A percentile compares a stretch with the other conserved stretches of the same genome.
phyloP scores from a whole-genome alignment of 2,888 invertebrate genomes.

The Argyresthia albistria region DNA sequence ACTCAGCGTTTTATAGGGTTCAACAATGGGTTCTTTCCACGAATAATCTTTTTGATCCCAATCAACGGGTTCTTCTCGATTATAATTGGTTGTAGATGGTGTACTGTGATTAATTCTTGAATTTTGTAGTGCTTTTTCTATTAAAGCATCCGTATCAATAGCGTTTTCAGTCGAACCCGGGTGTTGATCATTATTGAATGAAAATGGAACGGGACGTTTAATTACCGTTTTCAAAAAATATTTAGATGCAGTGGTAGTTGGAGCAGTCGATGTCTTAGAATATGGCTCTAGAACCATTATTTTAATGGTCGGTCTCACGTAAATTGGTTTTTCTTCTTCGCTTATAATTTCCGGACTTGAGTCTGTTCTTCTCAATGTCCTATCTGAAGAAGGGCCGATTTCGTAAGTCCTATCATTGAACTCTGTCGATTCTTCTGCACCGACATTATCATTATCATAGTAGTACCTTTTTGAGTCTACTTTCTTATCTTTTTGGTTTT shows the following conservation, averaged over 20 bases:
- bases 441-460: constrained; percentile 28
- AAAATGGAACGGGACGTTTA: constrained; percentile 39
- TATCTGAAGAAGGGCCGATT: constrained; percentile 20
- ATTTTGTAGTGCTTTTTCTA: constrained; percentile 30
- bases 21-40: constrained; percentile 55
- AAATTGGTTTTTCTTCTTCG: constrained; percentile 34
- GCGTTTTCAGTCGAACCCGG: constrained; percentile 34
- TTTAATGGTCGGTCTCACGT: constrained; percentile 19
- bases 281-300: constrained; percentile 19
- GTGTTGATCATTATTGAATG: constrained; percentile 19
- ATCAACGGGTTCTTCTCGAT: constrained; percentile 18
- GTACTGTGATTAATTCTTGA: constrained; percentile 13
- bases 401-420: constrained; percentile 17
- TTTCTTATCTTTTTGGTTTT: constrained; percentile 15
- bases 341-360: constrained; percentile 20
- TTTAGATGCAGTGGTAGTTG: constrained; percentile 29
- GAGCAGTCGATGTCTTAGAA: constrained; percentile 19
- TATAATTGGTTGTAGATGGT: constrained; percentile 12
- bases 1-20: constrained; percentile 65
- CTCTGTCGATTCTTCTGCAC: constrained; percentile 22
- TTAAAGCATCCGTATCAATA: constrained; percentile 28
- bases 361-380: constrained; percentile 30
- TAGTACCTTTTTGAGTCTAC: constrained; percentile 27
- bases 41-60: constrained; percentile 17
- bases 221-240: constrained; percentile 46